Evolutionary conservation across 2,797 vertebrate species (phyloP), one percentile per base, ranked within the genome.

Genomic region (Melanotaenia boesemani): DNA sequence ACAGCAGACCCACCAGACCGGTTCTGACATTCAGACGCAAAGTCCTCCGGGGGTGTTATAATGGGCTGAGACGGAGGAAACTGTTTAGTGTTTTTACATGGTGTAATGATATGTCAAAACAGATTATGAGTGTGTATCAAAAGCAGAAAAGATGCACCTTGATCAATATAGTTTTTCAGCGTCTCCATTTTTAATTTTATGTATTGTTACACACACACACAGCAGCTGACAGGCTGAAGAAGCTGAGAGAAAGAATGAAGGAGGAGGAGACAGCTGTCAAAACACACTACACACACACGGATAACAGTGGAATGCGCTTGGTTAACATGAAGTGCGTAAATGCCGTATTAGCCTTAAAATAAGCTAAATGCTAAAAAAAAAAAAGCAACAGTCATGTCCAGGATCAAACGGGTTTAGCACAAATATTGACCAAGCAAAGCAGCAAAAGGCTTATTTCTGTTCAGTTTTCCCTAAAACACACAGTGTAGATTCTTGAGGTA

Each of bases 361-460:
- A 30, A 88, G 73, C 72, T 77, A 76, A 84, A 59, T 41, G 81
- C 70, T 74, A 80, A 80, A 79, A 81, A 63, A 79, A 79, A 74
- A n/a, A n/a, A n/a, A n/a, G 61, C 56, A 67, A 20, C 57, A 32
- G 59, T 16, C 34, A 41, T 48, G 60, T 52, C 16, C 22, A 5
- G 39, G 18, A 55, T 46, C 22, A 41, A 26, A n/a, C 16, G 1
- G 1, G 44, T 61, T 30, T 55, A 61, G 39, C 58, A 48, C 58
- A 34, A 36, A 50, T 52, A 52, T 36, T 13, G n/a, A 54, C 32
- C 13, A n/a, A 3, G 12, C 15, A 4, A 22, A 15, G 57, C 4
- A 18, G 41, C 16, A 16, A 16, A 20, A 20, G 8, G 7, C 8
- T 48, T 3, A 48, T 20, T 48, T 48, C 7, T 48, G 18, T 16